Conservation (phyloP, 1,140 invertebrate species). For the Colletes latitarsis region DNA sequence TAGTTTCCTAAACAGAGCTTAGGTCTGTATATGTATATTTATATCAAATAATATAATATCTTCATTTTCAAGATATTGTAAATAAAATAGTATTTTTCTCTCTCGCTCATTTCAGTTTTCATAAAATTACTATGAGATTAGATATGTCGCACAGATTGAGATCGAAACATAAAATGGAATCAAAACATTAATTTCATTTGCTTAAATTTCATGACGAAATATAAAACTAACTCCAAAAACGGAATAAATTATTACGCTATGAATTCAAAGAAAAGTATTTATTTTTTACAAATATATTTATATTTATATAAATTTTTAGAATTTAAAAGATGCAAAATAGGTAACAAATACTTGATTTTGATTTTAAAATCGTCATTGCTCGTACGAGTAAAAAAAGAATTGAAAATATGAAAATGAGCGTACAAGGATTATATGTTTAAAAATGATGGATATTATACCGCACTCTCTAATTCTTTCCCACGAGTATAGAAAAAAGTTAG, state of each 20-base stretch:
- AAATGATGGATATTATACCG: slow-evolving; percentile 32
- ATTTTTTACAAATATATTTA: slow-evolving; percentile 14
- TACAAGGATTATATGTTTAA: background rate
- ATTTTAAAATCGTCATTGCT: background rate
- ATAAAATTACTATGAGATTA: no score
- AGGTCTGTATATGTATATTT: no score
- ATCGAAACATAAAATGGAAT: no score
- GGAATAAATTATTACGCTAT: background rate
- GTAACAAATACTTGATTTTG: background rate
- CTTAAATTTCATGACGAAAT: no score
- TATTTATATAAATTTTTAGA: slow-evolving; percentile 9
- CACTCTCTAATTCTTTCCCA: slow-evolving; percentile 11
- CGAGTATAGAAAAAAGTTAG: background rate
- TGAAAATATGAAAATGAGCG: background rate
- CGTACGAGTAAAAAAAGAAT: background rate
- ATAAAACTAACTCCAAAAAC: background rate
- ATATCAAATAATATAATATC: no score
- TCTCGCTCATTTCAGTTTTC: no score
- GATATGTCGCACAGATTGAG: no score
- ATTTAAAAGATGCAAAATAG: background rate
- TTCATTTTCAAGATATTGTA: no score
- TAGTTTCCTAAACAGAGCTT: no score
- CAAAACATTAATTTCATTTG: no score
- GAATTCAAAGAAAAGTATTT: slow-evolving; percentile 4
- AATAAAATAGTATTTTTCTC: no score